phyloP scores from a whole-genome alignment of 2,113 vertebrate genomes.

The Triplophysa dalaica region DNA sequence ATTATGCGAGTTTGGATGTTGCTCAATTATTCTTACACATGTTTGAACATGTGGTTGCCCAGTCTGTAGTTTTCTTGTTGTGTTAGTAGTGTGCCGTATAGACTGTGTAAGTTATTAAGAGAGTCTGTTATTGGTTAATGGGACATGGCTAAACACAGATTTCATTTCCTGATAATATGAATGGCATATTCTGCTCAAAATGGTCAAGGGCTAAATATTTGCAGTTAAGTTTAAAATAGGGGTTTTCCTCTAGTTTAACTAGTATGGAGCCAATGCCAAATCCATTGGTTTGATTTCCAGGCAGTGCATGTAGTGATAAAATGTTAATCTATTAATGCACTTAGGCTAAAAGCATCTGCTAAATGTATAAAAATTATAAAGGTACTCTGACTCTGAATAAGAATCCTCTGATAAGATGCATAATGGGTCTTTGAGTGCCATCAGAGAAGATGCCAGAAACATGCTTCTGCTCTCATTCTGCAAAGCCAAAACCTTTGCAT shows the following conservation, averaged over 20 bases:
- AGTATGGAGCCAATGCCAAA: no score
- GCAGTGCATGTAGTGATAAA: no score
- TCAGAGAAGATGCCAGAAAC: not conserved
- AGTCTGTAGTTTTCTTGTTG: not conserved
- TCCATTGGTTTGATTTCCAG: no score
- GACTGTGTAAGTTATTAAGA: not conserved
- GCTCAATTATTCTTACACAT: constrained; percentile 39
- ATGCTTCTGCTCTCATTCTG: not conserved
- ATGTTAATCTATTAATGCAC: no score
- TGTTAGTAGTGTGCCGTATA: not conserved
- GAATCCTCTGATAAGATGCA: no score
- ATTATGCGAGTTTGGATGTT: constrained; percentile 21
- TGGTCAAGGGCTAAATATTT: not conserved
- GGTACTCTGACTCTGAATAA: no score
- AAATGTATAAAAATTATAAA: no score
- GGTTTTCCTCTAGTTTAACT: no score
- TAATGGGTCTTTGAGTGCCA: not conserved
- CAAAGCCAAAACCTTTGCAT: not conserved
- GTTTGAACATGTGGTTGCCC: constrained; percentile 35
- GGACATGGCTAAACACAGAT: not conserved
- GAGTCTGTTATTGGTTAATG: constrained; percentile 6
- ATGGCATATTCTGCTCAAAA: not conserved
- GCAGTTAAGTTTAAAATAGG: no score
- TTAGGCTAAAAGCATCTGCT: no score
- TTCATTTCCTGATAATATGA: not conserved